Conservation (phyloP, 2,888 invertebrate genomes). For the Epirrhoe tristata region DNA sequence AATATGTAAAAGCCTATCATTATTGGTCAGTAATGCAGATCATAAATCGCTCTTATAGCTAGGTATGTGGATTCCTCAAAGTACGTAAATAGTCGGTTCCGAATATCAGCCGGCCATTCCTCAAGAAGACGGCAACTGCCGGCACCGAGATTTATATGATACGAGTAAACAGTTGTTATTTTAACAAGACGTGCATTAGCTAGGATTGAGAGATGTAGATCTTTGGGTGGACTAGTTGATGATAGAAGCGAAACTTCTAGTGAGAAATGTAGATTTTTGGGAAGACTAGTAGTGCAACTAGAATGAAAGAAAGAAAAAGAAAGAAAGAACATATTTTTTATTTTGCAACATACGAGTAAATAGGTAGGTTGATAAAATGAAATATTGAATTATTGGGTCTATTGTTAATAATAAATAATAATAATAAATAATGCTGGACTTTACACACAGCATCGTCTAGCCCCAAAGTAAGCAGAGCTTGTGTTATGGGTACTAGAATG, state of each 20-base stretch:
- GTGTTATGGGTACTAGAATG: too few relatives aligned
- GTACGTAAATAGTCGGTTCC: slow-evolving; percentile 42
- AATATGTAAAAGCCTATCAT: background rate
- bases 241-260: slow-evolving; percentile 8
- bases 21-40: slow-evolving; percentile 1
- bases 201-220: slow-evolving; percentile 53
- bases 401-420: too few relatives aligned
- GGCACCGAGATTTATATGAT: slow-evolving; percentile 66
- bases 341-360: too few relatives aligned
- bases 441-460: too few relatives aligned
- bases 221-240: slow-evolving; percentile 22
- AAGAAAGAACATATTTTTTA: too few relatives aligned
- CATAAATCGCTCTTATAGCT: slow-evolving; percentile 37
- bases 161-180: slow-evolving; percentile 59
- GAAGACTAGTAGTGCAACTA: too few relatives aligned
- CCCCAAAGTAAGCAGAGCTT: too few relatives aligned
- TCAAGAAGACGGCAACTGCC: slow-evolving; percentile 55
- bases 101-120: slow-evolving; percentile 53
- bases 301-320: too few relatives aligned
- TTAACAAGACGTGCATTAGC: slow-evolving; percentile 46
- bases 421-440: too few relatives aligned
- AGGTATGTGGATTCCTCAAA: slow-evolving; percentile 32
- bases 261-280: too few relatives aligned
- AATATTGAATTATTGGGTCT: too few relatives aligned
- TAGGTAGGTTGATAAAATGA: too few relatives aligned